Conservation (phyloP, 1,140 invertebrate species). For the Thaumetopoea pityocampa region DNA sequence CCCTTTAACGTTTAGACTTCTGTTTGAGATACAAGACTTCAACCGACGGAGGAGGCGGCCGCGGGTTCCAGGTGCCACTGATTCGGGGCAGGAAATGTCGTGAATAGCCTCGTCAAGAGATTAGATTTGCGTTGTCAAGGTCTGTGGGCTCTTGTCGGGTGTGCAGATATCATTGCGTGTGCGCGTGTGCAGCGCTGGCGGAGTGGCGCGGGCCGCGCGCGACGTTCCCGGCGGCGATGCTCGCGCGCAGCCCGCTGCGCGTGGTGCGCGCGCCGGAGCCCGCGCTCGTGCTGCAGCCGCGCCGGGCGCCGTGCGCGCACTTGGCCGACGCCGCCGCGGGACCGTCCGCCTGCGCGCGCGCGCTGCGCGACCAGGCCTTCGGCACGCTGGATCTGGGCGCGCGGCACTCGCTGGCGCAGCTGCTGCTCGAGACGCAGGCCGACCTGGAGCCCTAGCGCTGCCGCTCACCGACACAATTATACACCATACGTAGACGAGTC, state of each 20-base stretch:
- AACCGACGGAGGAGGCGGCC: too few species aligned
- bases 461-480: too few species aligned
- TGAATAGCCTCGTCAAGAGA: too few species aligned
- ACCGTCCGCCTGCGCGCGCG: conserved; percentile 60
- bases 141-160: too few species aligned
- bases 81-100: too few species aligned
- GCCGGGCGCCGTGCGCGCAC: conserved; percentile 80
- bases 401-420: conserved; percentile 77
- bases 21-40: too few species aligned
- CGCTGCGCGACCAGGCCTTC: conserved; percentile 65
- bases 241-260: conserved; percentile 13
- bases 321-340: conserved; percentile 61
- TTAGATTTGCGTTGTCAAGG: too few species aligned
- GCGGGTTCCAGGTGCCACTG: too few species aligned
- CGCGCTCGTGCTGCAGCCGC: conserved; percentile 13
- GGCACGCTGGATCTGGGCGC: conserved; percentile 82
- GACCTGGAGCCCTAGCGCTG: not conserved
- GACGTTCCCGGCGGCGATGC: conserved; percentile 38
- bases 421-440: conserved; percentile 17
- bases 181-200: conserved; percentile 19
- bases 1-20: too few species aligned
- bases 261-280: conserved; percentile 10
- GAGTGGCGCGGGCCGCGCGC: conserved; percentile 22
- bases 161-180: too few species aligned
- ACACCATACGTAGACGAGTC: too few species aligned